Evolutionary conservation across 2,888 invertebrate genomes (phyloP), one percentile per base, ranked within the genome.

Genomic region (Hipparchia sbordonii): DNA sequence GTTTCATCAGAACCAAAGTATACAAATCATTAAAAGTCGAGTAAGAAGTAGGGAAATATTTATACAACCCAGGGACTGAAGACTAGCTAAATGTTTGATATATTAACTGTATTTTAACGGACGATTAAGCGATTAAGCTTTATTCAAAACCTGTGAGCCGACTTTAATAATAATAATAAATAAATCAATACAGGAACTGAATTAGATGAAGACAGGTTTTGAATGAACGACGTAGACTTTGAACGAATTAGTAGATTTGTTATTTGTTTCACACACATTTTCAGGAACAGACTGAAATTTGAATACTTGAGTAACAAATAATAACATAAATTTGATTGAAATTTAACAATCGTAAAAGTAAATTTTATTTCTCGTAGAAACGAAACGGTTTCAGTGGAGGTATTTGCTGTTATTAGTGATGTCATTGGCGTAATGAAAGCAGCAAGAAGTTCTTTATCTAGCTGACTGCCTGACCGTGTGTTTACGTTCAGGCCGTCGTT

Each of bases 61-160:
- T 93, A 92, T 92, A 93, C 89, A 92, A 91, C 88, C 86, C 92
- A 91, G 92, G 93, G 93, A 93, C 93, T 93, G 93, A 93, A 92
- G 91, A 93, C 89, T 93, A 92, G 92, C 87, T 93, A 93, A 93
- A 92, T 91, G 93, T 93, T 93, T 93, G 91, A 93, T 92, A 93
- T 93, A 92, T 89, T 87, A 90, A 92, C 92, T 92, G 91, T 93
- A 93, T 91, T 92, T 89, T 92, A 91, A 88, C 91, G 88, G 92
- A 89, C 85, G 86, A 87, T 87, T 90, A 90, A 91, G 91, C 87
- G 88, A 85, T 88, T 87, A 89, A 86, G 82, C 88, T 92, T 92
- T 90, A 80, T 92, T 93, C 93, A 92, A 93, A 93, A 90, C 93
- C 92, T 92, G 93, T 89, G 86, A 84, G 88, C 90, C 88, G 88